Evolutionary conservation across 2,113 vertebrate species (phyloP), one percentile per base, ranked within the genome.

Genomic region (Peromyscus leucopus): DNA sequence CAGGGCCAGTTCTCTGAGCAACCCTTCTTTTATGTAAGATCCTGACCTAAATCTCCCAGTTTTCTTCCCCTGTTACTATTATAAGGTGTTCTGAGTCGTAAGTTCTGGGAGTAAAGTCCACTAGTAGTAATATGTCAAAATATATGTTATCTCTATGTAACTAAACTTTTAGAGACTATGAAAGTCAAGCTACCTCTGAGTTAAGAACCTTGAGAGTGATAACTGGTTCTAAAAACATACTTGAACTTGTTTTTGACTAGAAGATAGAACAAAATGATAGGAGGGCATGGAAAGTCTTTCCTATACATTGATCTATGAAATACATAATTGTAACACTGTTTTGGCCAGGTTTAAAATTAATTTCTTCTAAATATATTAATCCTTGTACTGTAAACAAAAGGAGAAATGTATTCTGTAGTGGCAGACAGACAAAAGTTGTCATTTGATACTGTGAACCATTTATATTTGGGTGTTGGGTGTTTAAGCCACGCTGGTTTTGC

Each of bases 141-240:
- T 91, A 72, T 74, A 76, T 79, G 15, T 93, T 93, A 92, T 93
- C 90, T 83, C 78, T 92, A 93, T 86, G 97, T 97, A 95, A 97
- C 95, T 97, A 94, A 98, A 97, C 46, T 95, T 98, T 98, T 33
- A 98, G 95, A 89, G 80, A 93, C 90, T 95, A 82, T 96, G 63
- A 97, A 97, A 97, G 97, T 87, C 93, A 93, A 93, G 1, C 88
- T 92, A 94, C 80, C 85, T 95, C 67, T 95, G 94, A 96, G 80
- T 46, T 91, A 83, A 86, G 95, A 82, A 98, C 96, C 98, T 78
- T 96, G 91, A 89, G 94, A 98, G 95, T 89, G 95, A 89, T 92
- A 95, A 94, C 69, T 96, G 86, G 28, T 97, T 97, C 89, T 94
- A 98, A 97, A 95, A 80, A 75, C 55, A 87, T 95, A 94, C 94